phyloP scores from a whole-genome alignment of 2,888 invertebrate species.

The Caenorhabditis virilis region DNA sequence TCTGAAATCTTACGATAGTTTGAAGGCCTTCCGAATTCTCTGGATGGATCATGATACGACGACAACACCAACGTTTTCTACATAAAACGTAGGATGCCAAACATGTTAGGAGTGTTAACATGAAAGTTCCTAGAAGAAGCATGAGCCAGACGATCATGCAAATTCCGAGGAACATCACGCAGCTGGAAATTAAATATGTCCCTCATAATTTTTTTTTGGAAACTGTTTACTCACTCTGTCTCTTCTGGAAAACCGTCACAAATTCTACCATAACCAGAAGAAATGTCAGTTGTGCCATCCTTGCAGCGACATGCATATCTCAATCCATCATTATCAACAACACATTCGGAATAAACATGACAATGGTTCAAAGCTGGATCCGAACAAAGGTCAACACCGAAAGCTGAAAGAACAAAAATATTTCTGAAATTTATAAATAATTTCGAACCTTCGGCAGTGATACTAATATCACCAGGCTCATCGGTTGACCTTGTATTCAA shows the following conservation, averaged over 20 bases:
- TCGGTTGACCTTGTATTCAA: slow-evolving; percentile 16
- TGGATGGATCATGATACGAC: slow-evolving; percentile 24
- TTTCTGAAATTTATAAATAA: neutral
- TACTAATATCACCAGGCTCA: slow-evolving; percentile 18
- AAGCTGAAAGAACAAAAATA: slow-evolving; percentile 18
- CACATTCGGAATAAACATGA: slow-evolving; percentile 35
- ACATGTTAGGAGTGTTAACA: slow-evolving; percentile 32
- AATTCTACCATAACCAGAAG: slow-evolving; percentile 41
- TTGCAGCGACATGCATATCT: slow-evolving; percentile 37
- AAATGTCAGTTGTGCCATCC: slow-evolving; percentile 49
- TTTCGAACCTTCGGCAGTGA: slow-evolving; percentile 15
- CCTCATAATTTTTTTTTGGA: slow-evolving; percentile 3
- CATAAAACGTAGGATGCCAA: slow-evolving; percentile 27
- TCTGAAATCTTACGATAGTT: slow-evolving; percentile 18
- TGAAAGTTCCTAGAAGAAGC: slow-evolving; percentile 49
- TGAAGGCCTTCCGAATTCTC: slow-evolving; percentile 17
- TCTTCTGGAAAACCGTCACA: slow-evolving; percentile 53
- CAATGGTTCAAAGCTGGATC: slow-evolving; percentile 30
- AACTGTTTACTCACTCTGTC: slow-evolving; percentile 25
- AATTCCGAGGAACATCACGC: slow-evolving; percentile 57
- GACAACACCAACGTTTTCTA: slow-evolving; percentile 18
- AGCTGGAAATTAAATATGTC: slow-evolving; percentile 54
- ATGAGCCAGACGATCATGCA: slow-evolving; percentile 63
- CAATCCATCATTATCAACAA: slow-evolving; percentile 14
- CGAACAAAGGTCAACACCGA: slow-evolving; percentile 21